A percentile compares a stretch with the other conserved stretches of the same genome.
Evolutionary conservation across 2,888 invertebrate genomes (phyloP).

Genomic region (Doris montereyensis): DNA sequence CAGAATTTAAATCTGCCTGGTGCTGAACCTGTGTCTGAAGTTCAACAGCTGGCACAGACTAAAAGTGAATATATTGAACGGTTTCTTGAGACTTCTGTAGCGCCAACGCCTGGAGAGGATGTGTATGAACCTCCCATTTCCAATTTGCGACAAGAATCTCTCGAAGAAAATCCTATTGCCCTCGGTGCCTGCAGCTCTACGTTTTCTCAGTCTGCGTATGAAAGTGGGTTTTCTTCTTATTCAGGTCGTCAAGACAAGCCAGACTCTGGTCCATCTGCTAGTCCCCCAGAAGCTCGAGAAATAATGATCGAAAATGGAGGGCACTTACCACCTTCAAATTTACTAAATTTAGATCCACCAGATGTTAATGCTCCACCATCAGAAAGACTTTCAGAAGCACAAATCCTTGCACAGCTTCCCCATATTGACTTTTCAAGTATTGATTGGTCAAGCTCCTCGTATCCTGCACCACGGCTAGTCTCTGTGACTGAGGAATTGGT

Average conservation of each 20-base stretch:
- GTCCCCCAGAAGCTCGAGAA: slow-evolving; percentile 42
- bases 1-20: slow-evolving; percentile 50
- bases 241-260: slow-evolving; percentile 34
- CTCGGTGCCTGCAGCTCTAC: slow-evolving; percentile 33
- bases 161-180: slow-evolving; percentile 31
- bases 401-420: slow-evolving; percentile 79
- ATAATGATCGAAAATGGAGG: slow-evolving; percentile 17
- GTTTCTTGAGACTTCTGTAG: slow-evolving; percentile 69
- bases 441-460: slow-evolving; percentile 74
- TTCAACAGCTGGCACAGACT: slow-evolving; percentile 61
- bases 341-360: background rate
- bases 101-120: slow-evolving; percentile 67
- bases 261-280: slow-evolving; percentile 41
- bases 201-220: slow-evolving; percentile 37
- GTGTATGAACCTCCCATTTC: slow-evolving; percentile 76
- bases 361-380: slow-evolving; percentile 24
- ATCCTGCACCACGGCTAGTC: slow-evolving; percentile 74
- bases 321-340: slow-evolving; percentile 25
- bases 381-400: slow-evolving; percentile 55
- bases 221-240: slow-evolving; percentile 24
- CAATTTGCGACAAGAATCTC: slow-evolving; percentile 36
- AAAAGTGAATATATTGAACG: slow-evolving; percentile 74
- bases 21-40: slow-evolving; percentile 50
- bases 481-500: slow-evolving; percentile 60
- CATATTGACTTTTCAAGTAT: slow-evolving; percentile 79